Conservation (phyloP, 2,113 vertebrate genomes). For the Pomatostomus ruficeps region DNA sequence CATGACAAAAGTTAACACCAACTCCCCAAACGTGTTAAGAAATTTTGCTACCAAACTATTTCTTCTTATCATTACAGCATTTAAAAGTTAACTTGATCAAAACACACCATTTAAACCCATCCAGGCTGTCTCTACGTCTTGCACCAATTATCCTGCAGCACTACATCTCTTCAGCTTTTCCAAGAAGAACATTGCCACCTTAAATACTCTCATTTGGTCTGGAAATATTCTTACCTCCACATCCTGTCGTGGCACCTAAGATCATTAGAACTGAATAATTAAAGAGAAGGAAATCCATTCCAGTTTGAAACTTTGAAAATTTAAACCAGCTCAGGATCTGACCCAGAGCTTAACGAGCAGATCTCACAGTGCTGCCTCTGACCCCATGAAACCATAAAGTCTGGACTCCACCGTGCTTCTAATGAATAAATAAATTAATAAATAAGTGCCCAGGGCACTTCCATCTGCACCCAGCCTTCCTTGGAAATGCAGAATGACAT, state of each 20-base stretch:
- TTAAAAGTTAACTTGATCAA: not conserved
- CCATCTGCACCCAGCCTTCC: not conserved
- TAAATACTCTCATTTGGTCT: not conserved
- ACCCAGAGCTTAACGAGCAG: not conserved
- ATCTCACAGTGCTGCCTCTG: not conserved
- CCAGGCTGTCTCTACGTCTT: not conserved
- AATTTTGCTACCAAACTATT: not conserved
- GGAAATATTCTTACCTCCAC: not conserved
- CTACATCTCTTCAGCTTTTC: not conserved
- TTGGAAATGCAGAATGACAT: not conserved
- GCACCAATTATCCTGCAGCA: not conserved
- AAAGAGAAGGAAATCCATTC: not conserved
- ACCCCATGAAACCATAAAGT: rapidly evolving
- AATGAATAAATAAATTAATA: not conserved
- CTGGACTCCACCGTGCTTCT: not conserved
- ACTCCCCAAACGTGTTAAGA: not conserved
- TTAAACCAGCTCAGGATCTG: not conserved
- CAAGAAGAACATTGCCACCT: not conserved
- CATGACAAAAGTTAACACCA: not conserved
- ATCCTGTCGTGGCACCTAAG: not conserved
- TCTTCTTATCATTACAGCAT: not conserved
- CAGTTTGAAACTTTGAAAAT: not conserved
- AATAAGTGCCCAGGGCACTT: not conserved
- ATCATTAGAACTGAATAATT: not conserved
- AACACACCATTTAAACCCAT: not conserved